These are phyloP conservation scores for Apostichopus japonicus DNA, from an alignment of 35 echinoderm and acorn worm genomes.

Conservation along the genomic window DNA sequence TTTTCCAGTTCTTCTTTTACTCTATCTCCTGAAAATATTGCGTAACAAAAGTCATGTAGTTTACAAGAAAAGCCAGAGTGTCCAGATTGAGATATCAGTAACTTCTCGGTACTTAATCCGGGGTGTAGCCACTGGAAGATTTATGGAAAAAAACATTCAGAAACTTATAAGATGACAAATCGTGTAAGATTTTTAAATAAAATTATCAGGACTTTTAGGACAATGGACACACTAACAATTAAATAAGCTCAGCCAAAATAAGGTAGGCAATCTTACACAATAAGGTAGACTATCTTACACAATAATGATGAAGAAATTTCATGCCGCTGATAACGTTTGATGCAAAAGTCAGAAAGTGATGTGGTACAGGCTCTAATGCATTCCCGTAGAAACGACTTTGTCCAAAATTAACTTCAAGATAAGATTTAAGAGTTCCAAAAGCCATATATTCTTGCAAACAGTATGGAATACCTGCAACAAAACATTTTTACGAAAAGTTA, in stretches of 20 bases:
- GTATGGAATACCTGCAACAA: background rate
- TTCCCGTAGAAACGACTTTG: background rate
- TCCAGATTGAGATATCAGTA: background rate
- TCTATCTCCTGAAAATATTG: background rate
- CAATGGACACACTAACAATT: too few relatives aligned
- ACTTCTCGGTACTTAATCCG: background rate
- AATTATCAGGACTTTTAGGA: too few relatives aligned
- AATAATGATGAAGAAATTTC: conserved; percentile 8
- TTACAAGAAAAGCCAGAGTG: background rate
- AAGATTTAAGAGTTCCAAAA: background rate
- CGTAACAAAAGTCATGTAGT: background rate
- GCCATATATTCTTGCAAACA: conserved; percentile 4
- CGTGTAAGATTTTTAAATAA: too few relatives aligned
- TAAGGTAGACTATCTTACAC: too few relatives aligned
- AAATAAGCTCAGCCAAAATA: too few relatives aligned
- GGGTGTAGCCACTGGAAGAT: background rate
- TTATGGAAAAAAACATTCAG: background rate
- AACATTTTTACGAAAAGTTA: too few relatives aligned
- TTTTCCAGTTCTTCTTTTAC: background rate
- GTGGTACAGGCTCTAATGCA: background rate
- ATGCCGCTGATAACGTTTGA: background rate
- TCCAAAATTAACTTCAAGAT: background rate
- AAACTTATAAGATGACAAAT: background rate
- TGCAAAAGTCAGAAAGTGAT: conserved; percentile 17
- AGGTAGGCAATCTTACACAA: too few relatives aligned